Percentiles rank a stretch among this genome's conserved stretches.
Evolutionary conservation across 1,140 invertebrate genomes (phyloP).

Genomic region (Cyphomyrmex costatus): DNA sequence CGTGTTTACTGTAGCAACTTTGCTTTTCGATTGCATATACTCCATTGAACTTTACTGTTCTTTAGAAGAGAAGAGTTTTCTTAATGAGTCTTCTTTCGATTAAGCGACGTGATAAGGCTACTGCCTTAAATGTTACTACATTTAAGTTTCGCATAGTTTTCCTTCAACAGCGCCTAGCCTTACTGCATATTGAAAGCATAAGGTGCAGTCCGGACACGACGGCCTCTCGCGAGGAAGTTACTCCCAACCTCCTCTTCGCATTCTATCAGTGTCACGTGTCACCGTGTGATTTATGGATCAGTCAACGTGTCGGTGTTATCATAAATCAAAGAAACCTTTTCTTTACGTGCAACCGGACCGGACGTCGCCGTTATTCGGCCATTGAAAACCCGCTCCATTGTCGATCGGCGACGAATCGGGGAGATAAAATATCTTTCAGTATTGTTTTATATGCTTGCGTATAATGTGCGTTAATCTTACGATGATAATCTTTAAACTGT

Average conservation of each 20-base stretch:
- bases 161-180: background rate
- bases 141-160: conserved; percentile 18
- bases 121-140: no score
- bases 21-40: background rate
- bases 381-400: conserved; percentile 9
- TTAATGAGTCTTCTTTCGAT: background rate
- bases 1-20: background rate
- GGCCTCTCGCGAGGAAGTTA: conserved; percentile 20
- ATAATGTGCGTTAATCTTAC: conserved; percentile 15
- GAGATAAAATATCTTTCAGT: background rate
- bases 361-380: conserved; percentile 31
- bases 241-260: conserved; percentile 35
- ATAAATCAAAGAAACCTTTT: conserved; percentile 51
- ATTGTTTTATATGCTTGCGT: background rate
- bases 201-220: conserved; percentile 6
- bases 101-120: background rate
- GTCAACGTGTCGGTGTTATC: conserved; percentile 43
- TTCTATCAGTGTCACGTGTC: conserved; percentile 53
- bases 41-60: background rate
- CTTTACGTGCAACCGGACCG: conserved; percentile 5
- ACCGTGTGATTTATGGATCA: conserved; percentile 44
- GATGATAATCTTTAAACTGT: no score
- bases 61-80: background rate
- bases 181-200: conserved; percentile 19
- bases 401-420: conserved; percentile 1